Evolutionary conservation across 2,797 vertebrate genomes (phyloP), one percentile per base, ranked within the genome.

Genomic region (Intellagama lesueurii): DNA sequence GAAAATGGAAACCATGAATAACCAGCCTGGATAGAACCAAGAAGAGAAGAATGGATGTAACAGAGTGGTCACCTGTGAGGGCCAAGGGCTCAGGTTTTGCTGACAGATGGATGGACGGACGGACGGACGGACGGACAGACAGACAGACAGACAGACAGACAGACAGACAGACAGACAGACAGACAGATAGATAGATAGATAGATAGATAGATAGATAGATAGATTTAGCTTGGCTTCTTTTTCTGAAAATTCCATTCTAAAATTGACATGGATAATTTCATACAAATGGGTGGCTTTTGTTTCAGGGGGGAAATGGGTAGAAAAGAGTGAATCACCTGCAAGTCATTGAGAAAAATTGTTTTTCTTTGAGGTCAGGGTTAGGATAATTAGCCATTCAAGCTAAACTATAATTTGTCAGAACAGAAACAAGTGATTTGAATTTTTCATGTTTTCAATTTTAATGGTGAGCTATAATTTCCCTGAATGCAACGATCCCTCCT

Each of bases 221-320:
- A 79, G 66, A 93, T 95, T 96, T 94, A 88, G 32, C 30, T 95
- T 96, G 91, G 91, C 90, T 95, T 8, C 24, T 93, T 64, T 56
- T 96, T 93, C 92, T 94, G 81, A 95, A 64, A 81, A 81, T 92
- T 90, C 87, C 88, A 92, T 95, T 90, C 85, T 90, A 70, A 95
- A 95, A 95, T 84, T 86, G 87, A 95, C 94, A 95, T 94, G 95
- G 93, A 94, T 97, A 96, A 96, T 97, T 96, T 94, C 91, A 97
- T 95, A 95, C 96, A 96, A 97, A 97, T 96, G 94, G 88, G 85
- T 95, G 82, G 81, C 92, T 92, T 94, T 92, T 87, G 76, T 92
- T 96, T 96, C 88, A 87, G 81, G 32, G 60, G 87, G 93, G 82
- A 89, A 94, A 84, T 76, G 85, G 84, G 89, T 0, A 1, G 85